These are phyloP conservation scores for Allacma fusca DNA, from an alignment of 2,888 invertebrate genomes.

Conservation along the genomic window DNA sequence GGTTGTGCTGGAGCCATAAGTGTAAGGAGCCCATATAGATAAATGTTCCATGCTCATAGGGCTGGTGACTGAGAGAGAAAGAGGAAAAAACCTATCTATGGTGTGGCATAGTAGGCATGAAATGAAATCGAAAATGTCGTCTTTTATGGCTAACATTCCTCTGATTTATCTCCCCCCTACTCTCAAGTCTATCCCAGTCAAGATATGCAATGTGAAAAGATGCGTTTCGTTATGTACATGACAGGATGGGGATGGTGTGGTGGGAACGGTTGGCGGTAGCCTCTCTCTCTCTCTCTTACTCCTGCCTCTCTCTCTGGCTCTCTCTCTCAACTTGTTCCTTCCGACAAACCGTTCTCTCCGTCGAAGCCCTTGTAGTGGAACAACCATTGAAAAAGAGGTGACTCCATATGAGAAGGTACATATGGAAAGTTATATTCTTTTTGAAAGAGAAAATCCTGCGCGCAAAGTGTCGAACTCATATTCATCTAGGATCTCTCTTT, in stretches of 20 bases:
- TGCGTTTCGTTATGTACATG: slow-evolving; percentile 21
- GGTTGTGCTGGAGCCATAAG: slow-evolving; percentile 7
- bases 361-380: neutral
- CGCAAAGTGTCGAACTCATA: slow-evolving; percentile 47
- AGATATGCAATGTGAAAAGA: slow-evolving; percentile 36
- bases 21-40: slow-evolving; percentile 20
- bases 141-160: slow-evolving; percentile 49
- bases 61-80: slow-evolving; percentile 21
- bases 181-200: slow-evolving; percentile 35
- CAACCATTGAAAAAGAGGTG: slow-evolving; percentile 40
- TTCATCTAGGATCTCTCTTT: slow-evolving; percentile 42
- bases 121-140: slow-evolving; percentile 50
- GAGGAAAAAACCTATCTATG: slow-evolving; percentile 39
- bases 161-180: slow-evolving; percentile 47
- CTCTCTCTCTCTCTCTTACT: slow-evolving; percentile 24
- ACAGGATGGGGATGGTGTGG: slow-evolving; percentile 13
- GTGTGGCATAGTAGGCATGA: slow-evolving; percentile 44
- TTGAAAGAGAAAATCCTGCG: slow-evolving; percentile 48
- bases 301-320: neutral
- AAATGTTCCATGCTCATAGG: slow-evolving; percentile 16
- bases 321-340: slow-evolving; percentile 13
- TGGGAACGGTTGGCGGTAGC: neutral
- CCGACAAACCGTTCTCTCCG: neutral
- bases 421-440: slow-evolving; percentile 46
- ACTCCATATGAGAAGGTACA: slow-evolving; percentile 34